Evolutionary conservation across 2,888 invertebrate species (phyloP), one percentile per base, ranked within the genome.

Genomic region (Acheta domesticus): DNA sequence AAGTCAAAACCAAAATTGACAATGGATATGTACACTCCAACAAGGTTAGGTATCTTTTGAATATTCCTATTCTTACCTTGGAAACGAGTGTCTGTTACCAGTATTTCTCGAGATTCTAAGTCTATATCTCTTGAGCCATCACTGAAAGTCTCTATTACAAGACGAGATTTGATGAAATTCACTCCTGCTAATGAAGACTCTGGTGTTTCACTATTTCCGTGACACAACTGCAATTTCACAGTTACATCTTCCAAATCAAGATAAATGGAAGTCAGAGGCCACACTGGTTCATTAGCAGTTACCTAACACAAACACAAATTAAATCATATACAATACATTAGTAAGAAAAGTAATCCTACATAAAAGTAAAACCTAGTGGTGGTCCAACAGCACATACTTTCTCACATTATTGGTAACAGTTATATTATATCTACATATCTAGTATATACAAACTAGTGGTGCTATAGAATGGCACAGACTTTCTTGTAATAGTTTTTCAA

Each of bases 121-220:
- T 97, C 97, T 78, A 98, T 91, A 84, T 97, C 97, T 87, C 96
- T 96, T 19, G 95, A 93, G 77, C 94, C 91, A 87, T 98, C 96
- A 83, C 95, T 96, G 85, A 92, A 93, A 8, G 93, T 92, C 86
- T 97, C 97, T 79, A 96, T 91, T 75, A 94, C 93, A 76, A 98
- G 89, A 21, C 93, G 91, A 0, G 97, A 97, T 86, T 94, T 94
- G 83, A 97, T 94, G 86, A 98, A 97, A 88, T 97, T 96, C 81
- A 98, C 91, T 84, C 94, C 94, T 1, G 96, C 96, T 77, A 98
- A 88, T 16, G 88, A 83, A 2, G 82, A 81, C 48, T 83, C 82
- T 20, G 80, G 82, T 14, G 19, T 11, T 50, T 73, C 48, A 36
- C 75, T 74, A 75, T 87, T 87, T 5, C 89, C 89, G 82, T 89